Evolutionary conservation across 2,797 vertebrate species (phyloP), one percentile per base, ranked within the genome.

Genomic region (Pipistrellus kuhlii): DNA sequence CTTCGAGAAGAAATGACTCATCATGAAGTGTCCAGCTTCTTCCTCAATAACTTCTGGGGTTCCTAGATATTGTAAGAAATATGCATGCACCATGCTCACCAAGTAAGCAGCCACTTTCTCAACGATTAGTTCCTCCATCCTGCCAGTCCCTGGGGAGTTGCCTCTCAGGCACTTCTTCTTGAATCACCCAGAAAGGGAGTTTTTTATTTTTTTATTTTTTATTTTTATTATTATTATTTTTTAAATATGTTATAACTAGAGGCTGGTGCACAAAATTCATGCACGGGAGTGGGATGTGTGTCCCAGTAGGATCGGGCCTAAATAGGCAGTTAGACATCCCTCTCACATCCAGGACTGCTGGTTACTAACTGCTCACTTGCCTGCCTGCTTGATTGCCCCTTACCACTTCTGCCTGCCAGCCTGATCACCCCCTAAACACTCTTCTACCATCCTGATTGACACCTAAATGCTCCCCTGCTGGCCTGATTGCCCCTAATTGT

Each of bases 121-220:
- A 41, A 0, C 2, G 48, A 72, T 62, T 57, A 41, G 10, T 68
- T 86, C 35, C 48, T 90, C 85, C 85, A 71, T 38, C 32, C 66
- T 77, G 41, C 59, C 41, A 38, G 62, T 46, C 77, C 30, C 1
- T 27, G 3, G 32, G 32, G 32, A 95, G 9, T 27, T 46, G 15
- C 27, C 78, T 96, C 68, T 92, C 51, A 48, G 23, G 46, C 57
- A 77, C 53, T 93, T 86, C 59, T 30, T 85, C 68, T 25, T 64
- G 90, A 84, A 73, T 90, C 11, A 10, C 14, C 25, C 69, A n/a
- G 18, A 95, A 94, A 66, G 35, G 59, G 30, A 13, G 3, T 77
- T 78, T 81, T 90, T 44, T 88, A 18, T 46, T 38, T 4, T 38
- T 38, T 38, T 38, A 1, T 38, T 41, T 41, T 38, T 38, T 38